Conservation (phyloP, 2,113 vertebrate genomes). For the Ursus arctos region DNA sequence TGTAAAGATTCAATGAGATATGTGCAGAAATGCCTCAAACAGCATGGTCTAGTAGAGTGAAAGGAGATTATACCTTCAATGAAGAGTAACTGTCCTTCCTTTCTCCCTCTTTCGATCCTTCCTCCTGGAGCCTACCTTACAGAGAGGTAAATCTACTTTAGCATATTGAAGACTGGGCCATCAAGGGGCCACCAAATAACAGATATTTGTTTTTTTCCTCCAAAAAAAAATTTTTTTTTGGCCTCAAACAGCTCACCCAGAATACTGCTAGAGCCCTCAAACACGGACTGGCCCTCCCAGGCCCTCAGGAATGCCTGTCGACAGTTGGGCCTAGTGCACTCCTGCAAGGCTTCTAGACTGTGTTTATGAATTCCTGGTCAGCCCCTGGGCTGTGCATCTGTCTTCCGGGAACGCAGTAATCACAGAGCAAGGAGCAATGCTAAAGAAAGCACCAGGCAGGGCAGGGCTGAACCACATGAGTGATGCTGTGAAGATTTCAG, state of each 20-base stretch:
- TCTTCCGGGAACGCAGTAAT: background rate
- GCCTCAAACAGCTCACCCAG: background rate
- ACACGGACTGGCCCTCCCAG: background rate
- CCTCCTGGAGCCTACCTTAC: background rate
- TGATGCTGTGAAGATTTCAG: background rate
- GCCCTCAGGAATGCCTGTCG: background rate
- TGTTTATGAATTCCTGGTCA: background rate
- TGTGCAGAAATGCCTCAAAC: background rate
- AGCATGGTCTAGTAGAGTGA: background rate
- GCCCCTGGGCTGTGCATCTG: background rate
- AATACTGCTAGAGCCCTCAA: background rate
- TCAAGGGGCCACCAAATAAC: background rate
- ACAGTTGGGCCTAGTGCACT: accelerated
- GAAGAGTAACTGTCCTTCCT: background rate
- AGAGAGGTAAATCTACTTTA: too few relatives aligned
- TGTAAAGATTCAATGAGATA: background rate
- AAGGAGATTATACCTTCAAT: background rate
- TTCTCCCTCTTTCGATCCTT: background rate
- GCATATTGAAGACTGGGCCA: background rate
- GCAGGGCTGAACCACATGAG: slow-evolving; percentile 47
- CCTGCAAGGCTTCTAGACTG: background rate
- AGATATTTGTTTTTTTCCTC: background rate
- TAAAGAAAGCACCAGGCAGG: slow-evolving; percentile 71
- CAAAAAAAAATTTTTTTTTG: too few relatives aligned
- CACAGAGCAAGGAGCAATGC: slow-evolving; percentile 40